These are phyloP conservation scores for Volucella zonaria DNA, from an alignment of 2,888 invertebrate genomes.

Conservation along the genomic window DNA sequence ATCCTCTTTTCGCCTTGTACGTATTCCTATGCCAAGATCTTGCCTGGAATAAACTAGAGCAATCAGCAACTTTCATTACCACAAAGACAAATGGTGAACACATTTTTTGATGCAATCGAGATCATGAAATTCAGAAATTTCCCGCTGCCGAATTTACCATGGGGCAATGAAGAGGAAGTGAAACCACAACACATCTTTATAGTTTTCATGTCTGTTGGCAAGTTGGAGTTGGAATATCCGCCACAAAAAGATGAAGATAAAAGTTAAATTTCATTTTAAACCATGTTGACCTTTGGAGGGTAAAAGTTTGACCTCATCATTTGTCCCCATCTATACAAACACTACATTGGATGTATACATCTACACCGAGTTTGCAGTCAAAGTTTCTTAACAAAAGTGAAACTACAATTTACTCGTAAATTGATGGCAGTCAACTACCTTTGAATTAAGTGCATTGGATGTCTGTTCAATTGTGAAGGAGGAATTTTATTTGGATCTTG, in stretches of 20 bases:
- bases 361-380: neutral
- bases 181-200: slow-evolving; percentile 46
- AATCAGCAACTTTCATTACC: slow-evolving; percentile 55
- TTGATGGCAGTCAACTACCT: slow-evolving; percentile 32
- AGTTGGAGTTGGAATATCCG: slow-evolving; percentile 15
- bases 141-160: too few species aligned
- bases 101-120: slow-evolving; percentile 47
- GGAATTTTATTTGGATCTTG: neutral
- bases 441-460: slow-evolving; percentile 44
- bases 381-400: slow-evolving; percentile 51
- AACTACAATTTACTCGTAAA: slow-evolving; percentile 35
- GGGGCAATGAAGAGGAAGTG: slow-evolving; percentile 23
- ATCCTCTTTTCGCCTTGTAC: neutral
- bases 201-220: slow-evolving; percentile 29
- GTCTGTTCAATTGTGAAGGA: slow-evolving; percentile 2
- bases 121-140: slow-evolving; percentile 10
- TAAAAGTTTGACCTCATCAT: slow-evolving; percentile 32
- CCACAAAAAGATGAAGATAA: slow-evolving; percentile 22
- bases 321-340: neutral
- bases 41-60: slow-evolving; percentile 28
- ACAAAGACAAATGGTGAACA: slow-evolving; percentile 50
- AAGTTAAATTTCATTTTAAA: slow-evolving; percentile 50
- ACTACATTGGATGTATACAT: neutral
- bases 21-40: slow-evolving; percentile 18
- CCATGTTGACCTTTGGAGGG: slow-evolving; percentile 35